Percentiles rank a stretch among this genome's conserved stretches.
Evolutionary conservation across 30 jellyfish, hydroid and myxozoan species (phyloP).

Genomic region (Clytia hemisphaerica): DNA sequence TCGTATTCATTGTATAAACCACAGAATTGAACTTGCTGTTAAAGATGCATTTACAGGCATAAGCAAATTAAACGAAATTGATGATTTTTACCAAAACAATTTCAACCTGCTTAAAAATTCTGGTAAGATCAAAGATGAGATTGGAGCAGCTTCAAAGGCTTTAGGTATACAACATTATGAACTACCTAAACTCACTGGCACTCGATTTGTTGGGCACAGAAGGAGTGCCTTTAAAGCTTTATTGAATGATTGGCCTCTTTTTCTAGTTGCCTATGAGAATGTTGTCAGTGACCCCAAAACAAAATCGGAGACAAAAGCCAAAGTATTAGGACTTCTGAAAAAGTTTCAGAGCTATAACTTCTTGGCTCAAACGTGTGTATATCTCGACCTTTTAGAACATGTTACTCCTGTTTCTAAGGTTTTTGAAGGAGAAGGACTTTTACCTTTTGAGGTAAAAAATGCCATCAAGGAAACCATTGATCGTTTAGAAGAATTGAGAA

Average conservation of each 20-base stretch:
- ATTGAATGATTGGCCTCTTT: constrained; percentile 68
- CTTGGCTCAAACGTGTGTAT: no score
- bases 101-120: constrained; percentile 43
- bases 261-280: constrained; percentile 48
- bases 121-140: constrained; percentile 27
- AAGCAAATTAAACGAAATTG: constrained; percentile 31
- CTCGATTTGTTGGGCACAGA: constrained; percentile 63
- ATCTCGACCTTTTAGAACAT: constrained; percentile 6
- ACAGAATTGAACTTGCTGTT: constrained; percentile 71
- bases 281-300: neutral
- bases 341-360: no score
- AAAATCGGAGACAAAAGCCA: no score
- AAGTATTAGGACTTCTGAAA: no score
- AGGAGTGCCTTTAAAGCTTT: constrained; percentile 32
- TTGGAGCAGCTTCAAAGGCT: constrained; percentile 26
- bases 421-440: constrained; percentile 22
- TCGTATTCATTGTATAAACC: constrained; percentile 56
- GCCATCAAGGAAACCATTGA: constrained; percentile 3
- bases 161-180: constrained; percentile 32
- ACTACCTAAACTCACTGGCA: constrained; percentile 46
- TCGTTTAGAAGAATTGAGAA: neutral
- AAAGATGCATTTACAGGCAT: constrained; percentile 33
- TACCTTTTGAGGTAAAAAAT: neutral
- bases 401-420: constrained; percentile 6
- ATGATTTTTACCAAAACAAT: constrained; percentile 34